Evolutionary conservation across 2,113 vertebrate species (phyloP), one percentile per base, ranked within the genome.

Genomic region (Pogona vitticeps): DNA sequence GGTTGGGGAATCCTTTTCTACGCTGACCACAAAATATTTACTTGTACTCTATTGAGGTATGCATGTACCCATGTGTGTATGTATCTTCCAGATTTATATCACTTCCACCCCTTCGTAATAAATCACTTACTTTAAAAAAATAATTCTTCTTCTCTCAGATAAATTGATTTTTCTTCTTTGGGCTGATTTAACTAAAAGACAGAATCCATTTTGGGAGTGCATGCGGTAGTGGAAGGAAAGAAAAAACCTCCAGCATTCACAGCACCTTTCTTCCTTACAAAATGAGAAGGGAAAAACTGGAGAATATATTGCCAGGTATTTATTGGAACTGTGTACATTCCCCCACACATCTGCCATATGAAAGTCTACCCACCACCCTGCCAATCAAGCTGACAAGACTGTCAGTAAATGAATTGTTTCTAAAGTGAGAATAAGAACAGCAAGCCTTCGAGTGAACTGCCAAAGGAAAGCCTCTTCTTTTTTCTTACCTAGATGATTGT

Each of bases 311-410:
- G 28, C 63, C 65, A 77, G 88, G 90, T 85, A 79, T 93, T 94
- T 92, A 76, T 93, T 89, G 90, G 86, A 92, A 58, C 2, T 77
- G 87, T 86, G 79, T 85, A 28, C 84, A 68, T 87, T n/a, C 91
- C 88, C 42, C 82, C 92, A 52, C 38, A 77, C 56, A 59, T 71
- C 63, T 46, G 91, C 85, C 83, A 83, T 65, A 36, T 85, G 85
- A 81, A 92, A 89, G 42, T 82, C 92, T 86, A 84, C 93, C 91
- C 92, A 93, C 89, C 0, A 72, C 70, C 18, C 77, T 95, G 95
- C 89, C 94, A 95, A 93, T 95, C 93, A 95, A 91, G 77, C 75
- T 94, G 93, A 93, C 91, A 94, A 88, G 36, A 78, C 72, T 91
- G 91, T 94, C 92, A 94, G 88, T 91, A 88, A 92, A 70, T 90